Evolutionary conservation across 2,113 vertebrate genomes (phyloP), one percentile per base, ranked within the genome.

Genomic region (Psophia crepitans): DNA sequence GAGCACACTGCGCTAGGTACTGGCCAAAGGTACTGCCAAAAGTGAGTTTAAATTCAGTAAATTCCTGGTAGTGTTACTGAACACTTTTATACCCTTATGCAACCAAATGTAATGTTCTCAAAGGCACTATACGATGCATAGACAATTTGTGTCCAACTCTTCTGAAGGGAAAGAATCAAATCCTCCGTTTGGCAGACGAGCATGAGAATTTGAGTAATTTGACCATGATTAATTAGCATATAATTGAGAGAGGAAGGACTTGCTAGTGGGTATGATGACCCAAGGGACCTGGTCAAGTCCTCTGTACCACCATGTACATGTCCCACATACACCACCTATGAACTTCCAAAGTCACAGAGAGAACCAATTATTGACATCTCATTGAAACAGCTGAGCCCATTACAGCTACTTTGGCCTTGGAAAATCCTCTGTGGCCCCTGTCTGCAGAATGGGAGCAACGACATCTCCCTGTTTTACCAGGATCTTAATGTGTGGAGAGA

Each of bases 291-390:
- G 32, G 14, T 35, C 27, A 71, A 69, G 30, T 73, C 8, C 53
- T 79, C 33, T 11, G 7, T 24, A 63, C 12, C 44, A 28, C 19
- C 21, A 84, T 2, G 0, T n/a, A n/a, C 0, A 37, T 6, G 19
- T 44, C 39, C 41, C 61, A 48, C 1, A 3, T 32, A 35, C 2
- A 4, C 8, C 37, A 54, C 33, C 35, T 5, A 18, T 4, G 30
- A 90, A 76, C 21, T 61, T 77, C 17, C 3, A 0, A 54, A 88
- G 17, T n/a, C 1, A 1, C 66, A 74, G 20, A 90, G 14, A 37
- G 5, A 46, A 68, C 39, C 18, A 48, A 18, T 54, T 76, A 39
- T 46, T n/a, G 33, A 44, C 28, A 44, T 61, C 7, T 28, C 9
- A 65, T 84, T 44, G n/a, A 66, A 91, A 63, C 14, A 65, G 15